These are phyloP conservation scores for Cebus imitator DNA, from an alignment of 2,113 vertebrate genomes.

Conservation along the genomic window DNA sequence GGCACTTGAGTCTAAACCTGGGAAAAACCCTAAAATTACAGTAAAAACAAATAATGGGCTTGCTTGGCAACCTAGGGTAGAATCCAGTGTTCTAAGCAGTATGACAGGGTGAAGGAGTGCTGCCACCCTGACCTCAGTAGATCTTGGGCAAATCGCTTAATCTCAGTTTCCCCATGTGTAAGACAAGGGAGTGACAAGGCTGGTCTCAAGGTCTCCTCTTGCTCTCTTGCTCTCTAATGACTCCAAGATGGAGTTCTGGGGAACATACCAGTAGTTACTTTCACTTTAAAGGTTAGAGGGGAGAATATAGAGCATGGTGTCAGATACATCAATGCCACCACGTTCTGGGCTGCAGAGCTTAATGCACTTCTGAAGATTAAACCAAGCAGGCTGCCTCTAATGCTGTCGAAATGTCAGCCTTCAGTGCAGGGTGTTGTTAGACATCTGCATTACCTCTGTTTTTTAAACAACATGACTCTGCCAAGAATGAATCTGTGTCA, in stretches of 20 bases:
- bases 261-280: background rate
- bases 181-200: background rate
- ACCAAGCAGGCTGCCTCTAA: background rate
- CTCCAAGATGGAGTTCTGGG: constrained; percentile 33
- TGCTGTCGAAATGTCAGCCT: background rate
- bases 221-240: background rate
- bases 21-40: background rate
- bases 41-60: background rate
- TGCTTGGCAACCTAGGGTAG: background rate
- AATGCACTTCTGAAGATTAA: constrained; percentile 20
- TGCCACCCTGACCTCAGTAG: background rate
- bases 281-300: constrained; percentile 29
- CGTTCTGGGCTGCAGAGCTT: background rate
- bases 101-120: too few relatives aligned
- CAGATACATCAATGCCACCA: background rate
- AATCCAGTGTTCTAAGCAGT: background rate
- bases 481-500: constrained; percentile 61
- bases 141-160: background rate
- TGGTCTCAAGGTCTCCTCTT: background rate
- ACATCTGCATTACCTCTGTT: constrained; percentile 39
- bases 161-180: background rate
- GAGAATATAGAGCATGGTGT: background rate
- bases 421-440: background rate
- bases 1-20: background rate
- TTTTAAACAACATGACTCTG: constrained; percentile 63